Percentiles rank a stretch among this genome's conserved stretches.
These are phyloP conservation scores for Babylonia areolata DNA, from an alignment of 1,140 invertebrate genomes.

Conservation along the genomic window DNA sequence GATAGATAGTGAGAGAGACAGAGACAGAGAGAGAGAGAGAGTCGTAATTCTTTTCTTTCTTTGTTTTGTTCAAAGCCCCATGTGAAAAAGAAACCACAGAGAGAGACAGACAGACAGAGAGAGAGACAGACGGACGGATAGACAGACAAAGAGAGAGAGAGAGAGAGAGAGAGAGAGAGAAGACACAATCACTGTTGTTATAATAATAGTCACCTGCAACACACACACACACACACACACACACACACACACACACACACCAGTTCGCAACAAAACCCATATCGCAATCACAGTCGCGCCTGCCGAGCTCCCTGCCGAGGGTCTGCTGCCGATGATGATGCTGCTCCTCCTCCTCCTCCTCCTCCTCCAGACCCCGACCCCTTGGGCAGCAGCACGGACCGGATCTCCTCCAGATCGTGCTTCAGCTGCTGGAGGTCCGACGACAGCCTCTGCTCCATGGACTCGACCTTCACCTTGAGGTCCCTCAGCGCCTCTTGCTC, in stretches of 20 bases:
- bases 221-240: constrained; percentile 10
- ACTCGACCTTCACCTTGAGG: neutral
- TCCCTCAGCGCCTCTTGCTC: constrained; percentile 28
- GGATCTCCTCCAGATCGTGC: constrained; percentile 28
- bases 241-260: constrained; percentile 14
- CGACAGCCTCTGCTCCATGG: constrained; percentile 10
- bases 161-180: neutral
- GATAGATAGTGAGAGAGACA: neutral
- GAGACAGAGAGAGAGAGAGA: neutral
- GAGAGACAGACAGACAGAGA: neutral
- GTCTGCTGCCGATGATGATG: too few species aligned
- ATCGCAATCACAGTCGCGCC: too few species aligned
- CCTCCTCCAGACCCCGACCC: too few species aligned
- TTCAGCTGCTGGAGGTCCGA: constrained; percentile 28
- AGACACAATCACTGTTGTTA: neutral
- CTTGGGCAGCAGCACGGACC: neutral
- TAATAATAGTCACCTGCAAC: neutral
- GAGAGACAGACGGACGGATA: neutral
- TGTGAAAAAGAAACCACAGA: neutral
- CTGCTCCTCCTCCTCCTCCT: too few species aligned
- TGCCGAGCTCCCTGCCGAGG: too few species aligned
- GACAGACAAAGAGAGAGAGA: constrained; percentile 1
- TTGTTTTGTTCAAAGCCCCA: neutral
- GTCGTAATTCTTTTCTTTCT: too few species aligned
- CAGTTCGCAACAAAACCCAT: neutral